Base-by-base conservation (phyloP, 2,113 vertebrate genomes). In the Dicentrarchus labrax region DNA sequence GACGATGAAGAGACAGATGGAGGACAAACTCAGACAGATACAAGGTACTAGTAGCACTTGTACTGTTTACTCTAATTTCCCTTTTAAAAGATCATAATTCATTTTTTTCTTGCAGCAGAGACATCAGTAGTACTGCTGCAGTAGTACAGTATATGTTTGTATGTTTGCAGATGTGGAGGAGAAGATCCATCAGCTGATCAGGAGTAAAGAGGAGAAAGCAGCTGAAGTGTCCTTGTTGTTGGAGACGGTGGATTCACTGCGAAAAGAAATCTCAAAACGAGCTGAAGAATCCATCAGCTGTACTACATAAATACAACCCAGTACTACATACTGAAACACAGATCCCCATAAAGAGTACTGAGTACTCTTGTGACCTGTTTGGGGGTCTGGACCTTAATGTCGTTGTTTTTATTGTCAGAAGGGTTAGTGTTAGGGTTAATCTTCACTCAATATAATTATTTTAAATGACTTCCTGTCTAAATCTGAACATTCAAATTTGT, bases 141-240 rank as follows among this genome's bases (percentile, higher is more conserved):
- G 38, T n/a, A 48, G 4, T 62, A 21, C 45, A 50, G 59, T 19
- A 0, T 53, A 4, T 24, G 2, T 61, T 39, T 51, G 4, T 84
- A 36, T 80, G 73, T 62, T n/a, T 10, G 66, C 92, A 97, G 97
- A 95, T 71, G 87, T 98, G 91, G 96, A 97, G 94, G 90, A 95
- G 89, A 96, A 87, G 86, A 96, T 97, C 80, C 85, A 94, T 78
- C 80, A 92, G 50, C 85, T 96, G 71, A 89, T 93, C 65, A 82
- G 88, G 89, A 92, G 67, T 16, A 97, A 95, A 84, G 89, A 95
- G 78, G 82, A 95, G 8, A 97, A 96, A 88, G 95, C 82, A 24
- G 83, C 91, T 50, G 94, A 96, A 78, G 86, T 97, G 56, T 93
- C 90, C 47, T 50, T 75, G 50, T 73, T 97, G 45, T 86, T 96